Evolutionary conservation across 2,797 vertebrate genomes (phyloP).

Genomic region (Buphagus erythrorhynchus): DNA sequence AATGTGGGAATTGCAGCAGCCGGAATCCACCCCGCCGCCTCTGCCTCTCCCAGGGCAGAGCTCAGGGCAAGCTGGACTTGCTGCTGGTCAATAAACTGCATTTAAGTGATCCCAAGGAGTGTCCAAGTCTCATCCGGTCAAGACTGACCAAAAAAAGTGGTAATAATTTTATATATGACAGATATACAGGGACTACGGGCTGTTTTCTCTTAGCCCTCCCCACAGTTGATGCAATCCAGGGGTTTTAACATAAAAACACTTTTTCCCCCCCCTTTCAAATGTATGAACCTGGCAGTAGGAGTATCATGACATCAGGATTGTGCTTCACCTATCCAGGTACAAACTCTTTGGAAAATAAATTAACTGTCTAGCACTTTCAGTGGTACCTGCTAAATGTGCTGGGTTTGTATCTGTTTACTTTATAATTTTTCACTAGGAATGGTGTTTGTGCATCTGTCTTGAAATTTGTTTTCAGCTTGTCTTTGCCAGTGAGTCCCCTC

Average conservation of each 20-base stretch:
- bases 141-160: background rate
- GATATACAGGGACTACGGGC: no score
- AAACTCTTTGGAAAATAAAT: background rate
- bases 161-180: background rate
- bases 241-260: background rate
- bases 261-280: fast-evolving
- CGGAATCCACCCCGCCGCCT: fast-evolving
- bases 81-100: background rate
- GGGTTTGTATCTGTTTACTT: background rate
- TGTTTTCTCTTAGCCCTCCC: background rate
- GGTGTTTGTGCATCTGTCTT: background rate
- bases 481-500: background rate
- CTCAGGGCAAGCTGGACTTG: background rate
- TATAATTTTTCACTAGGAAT: background rate
- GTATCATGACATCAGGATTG: background rate
- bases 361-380: background rate
- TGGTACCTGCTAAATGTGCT: background rate
- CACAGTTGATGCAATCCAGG: background rate
- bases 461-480: background rate
- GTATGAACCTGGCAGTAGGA: background rate
- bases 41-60: background rate
- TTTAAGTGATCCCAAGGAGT: background rate
- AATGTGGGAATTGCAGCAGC: background rate
- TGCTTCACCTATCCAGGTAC: background rate
- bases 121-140: background rate